phyloP scores from a whole-genome alignment of 2,888 invertebrate species.

The Eurois occulta region DNA sequence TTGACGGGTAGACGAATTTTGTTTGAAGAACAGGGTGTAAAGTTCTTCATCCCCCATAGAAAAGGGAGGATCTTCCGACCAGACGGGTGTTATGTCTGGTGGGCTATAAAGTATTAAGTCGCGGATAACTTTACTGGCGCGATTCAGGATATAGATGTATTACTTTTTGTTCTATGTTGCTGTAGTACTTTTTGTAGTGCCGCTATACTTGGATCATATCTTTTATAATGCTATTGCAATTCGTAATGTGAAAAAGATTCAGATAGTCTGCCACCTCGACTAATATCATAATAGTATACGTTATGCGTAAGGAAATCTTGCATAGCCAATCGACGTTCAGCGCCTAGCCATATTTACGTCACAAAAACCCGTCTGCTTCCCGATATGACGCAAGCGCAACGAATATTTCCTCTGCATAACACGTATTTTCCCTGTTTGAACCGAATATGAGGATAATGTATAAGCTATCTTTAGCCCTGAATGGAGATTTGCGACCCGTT shows the following conservation, averaged over 20 bases:
- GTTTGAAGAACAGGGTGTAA: too few species aligned
- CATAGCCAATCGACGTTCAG: neutral
- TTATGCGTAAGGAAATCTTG: neutral
- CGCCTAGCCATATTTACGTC: neutral
- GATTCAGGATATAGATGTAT: too few species aligned
- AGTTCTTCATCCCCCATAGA: too few species aligned
- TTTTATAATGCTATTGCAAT: too few species aligned
- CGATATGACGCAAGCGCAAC: neutral
- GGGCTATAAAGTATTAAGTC: too few species aligned
- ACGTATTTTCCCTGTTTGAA: constrained; percentile 28
- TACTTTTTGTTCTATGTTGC: too few species aligned
- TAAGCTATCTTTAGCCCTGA: neutral
- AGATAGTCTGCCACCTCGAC: neutral
- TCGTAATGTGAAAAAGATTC: neutral
- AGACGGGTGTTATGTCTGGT: too few species aligned
- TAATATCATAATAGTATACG: neutral
- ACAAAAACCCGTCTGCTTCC: constrained; percentile 12
- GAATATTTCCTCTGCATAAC: neutral
- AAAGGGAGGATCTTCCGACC: too few species aligned
- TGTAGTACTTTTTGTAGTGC: too few species aligned
- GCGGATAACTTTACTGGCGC: too few species aligned
- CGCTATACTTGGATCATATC: too few species aligned
- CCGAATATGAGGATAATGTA: constrained; percentile 15
- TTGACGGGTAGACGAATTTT: too few species aligned
- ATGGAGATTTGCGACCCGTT: neutral